Evolutionary conservation across 2,113 vertebrate species (phyloP).

Genomic region (Silurus meridionalis): DNA sequence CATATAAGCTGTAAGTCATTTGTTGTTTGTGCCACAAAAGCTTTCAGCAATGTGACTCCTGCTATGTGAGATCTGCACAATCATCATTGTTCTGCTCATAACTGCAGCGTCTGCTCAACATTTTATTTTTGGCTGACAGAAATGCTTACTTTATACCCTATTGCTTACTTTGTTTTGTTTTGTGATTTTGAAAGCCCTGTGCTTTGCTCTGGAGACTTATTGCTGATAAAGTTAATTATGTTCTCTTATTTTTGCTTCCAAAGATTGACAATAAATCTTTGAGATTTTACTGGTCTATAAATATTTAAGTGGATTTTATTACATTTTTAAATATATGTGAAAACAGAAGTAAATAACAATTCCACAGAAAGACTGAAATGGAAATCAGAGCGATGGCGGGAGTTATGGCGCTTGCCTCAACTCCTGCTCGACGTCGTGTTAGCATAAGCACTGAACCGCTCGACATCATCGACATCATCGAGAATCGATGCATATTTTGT

Average conservation of each 20-base stretch:
- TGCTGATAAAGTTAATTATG: background rate
- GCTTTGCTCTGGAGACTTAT: background rate
- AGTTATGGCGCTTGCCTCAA: background rate
- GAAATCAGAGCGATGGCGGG: constrained; percentile 6
- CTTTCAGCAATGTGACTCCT: constrained; percentile 31
- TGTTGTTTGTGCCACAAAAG: constrained; percentile 8
- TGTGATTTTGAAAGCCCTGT: background rate
- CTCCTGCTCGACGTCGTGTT: constrained; percentile 24
- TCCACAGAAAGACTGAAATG: background rate
- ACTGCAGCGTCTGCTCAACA: background rate
- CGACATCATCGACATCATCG: constrained; percentile 41
- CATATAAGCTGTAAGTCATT: constrained; percentile 23
- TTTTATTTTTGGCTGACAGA: background rate
- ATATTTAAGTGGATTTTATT: background rate
- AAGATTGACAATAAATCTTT: background rate
- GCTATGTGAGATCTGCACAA: constrained; percentile 14
- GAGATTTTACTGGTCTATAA: background rate
- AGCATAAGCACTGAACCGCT: constrained; percentile 37
- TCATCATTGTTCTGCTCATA: constrained; percentile 30
- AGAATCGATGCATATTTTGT: background rate
- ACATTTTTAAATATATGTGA: too few relatives aligned
- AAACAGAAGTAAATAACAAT: background rate
- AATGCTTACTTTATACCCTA: background rate
- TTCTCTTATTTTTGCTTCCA: background rate
- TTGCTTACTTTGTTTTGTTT: background rate